Evolutionary conservation across 2,888 invertebrate species (phyloP).

Genomic region (Rhaphigaster nebulosa): DNA sequence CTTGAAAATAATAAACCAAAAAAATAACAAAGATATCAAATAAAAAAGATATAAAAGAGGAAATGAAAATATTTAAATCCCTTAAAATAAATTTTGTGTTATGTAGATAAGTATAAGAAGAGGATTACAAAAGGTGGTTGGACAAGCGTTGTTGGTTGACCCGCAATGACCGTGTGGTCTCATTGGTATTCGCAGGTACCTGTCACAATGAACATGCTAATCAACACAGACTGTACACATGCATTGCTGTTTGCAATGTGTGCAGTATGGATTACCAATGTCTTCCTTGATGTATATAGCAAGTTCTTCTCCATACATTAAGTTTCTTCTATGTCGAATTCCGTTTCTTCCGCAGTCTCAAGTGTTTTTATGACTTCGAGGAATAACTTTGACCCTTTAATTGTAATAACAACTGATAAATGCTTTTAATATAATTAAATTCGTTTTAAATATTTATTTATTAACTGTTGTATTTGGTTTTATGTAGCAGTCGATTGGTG

Average conservation of each 20-base stretch:
- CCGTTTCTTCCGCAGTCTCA: not conserved
- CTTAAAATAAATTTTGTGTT: not conserved
- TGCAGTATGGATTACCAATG: conserved; percentile 20
- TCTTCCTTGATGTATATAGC: not conserved
- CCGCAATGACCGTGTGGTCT: not conserved
- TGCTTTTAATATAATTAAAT: not conserved
- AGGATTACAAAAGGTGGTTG: not conserved
- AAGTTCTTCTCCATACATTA: not conserved
- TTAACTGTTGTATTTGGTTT: too few species aligned
- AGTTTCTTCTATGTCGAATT: not conserved
- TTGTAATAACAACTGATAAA: not conserved
- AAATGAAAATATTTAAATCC: not conserved
- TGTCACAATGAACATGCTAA: conserved; percentile 17
- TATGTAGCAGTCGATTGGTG: too few species aligned
- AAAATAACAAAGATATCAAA: too few species aligned
- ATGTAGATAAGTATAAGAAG: not conserved
- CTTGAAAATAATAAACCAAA: too few species aligned
- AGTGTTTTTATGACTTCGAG: not conserved
- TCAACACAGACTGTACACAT: not conserved
- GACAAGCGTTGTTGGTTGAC: not conserved
- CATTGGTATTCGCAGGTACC: not conserved
- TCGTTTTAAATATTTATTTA: too few species aligned
- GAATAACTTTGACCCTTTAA: not conserved
- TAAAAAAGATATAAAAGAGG: too few species aligned
- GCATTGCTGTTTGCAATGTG: not conserved